Base-by-base conservation (phyloP, 2,888 invertebrate genomes). In the Agrochola litura region DNA sequence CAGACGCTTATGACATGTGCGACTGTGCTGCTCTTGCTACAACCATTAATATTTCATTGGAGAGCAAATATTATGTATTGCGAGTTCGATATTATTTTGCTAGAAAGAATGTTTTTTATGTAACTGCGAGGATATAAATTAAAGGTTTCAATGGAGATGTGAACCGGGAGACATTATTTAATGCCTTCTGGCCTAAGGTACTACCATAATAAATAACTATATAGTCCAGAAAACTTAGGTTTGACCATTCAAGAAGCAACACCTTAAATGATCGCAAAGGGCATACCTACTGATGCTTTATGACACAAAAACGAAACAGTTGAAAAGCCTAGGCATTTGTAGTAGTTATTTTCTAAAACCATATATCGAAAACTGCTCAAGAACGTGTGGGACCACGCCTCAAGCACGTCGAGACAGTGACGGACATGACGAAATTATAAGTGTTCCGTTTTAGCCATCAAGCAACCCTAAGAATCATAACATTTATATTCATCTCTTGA, bases 21-120 rank as follows among this genome's bases (percentile, higher is more conserved):
- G 66, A 69, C 69, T 76, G 75, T 73, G 6, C 41, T 65, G 37
- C 43, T 43, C 6, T 74, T 46, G 75, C 14, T 73, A 10, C 72
- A 60, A 46, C 22, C 63, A 78, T 87, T 83, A 72, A 83, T 77
- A 81, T 83, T 82, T 79, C 85, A 86, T 86, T 80, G 83, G 60
- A 72, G 25, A 68, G 69, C 68, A 69, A 76, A 60, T 73, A 68
- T 63, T 68, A n/a, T 41, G 65, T 79, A 64, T 56, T 61, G 3
- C 2, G n/a, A 25, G 41, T 58, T 82, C 52, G 37, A 76, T 73
- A 74, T 67, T 69, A 5, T 37, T 61, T 30, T 30, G 19, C 64
- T 70, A 54, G 60, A 60, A 60, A 41, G 16, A 37, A 49, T 56
- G 9, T 46, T 49, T 73, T 70, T 49, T 12, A 41, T 60, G n/a